Evolutionary conservation across 2,888 invertebrate species (phyloP), one percentile per base, ranked within the genome.

Genomic region (Hymenopus coronatus): DNA sequence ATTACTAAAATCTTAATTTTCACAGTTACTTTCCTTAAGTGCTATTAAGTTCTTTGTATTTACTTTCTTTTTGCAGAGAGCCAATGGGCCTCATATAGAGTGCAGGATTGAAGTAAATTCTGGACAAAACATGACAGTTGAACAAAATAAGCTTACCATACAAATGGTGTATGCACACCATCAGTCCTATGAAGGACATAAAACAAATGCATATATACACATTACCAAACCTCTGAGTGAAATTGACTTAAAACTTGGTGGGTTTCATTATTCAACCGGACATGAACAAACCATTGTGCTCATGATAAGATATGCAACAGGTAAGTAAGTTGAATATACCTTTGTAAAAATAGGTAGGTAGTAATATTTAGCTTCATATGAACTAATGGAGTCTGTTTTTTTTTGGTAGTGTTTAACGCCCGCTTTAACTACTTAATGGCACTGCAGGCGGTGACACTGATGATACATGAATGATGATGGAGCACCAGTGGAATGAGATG

Each of bases 61-160:
- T 12, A 9, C 40, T 83, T 87, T n/a, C 30, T 28, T 92, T 91
- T 93, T 93, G 84, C 94, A 97, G 94, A 96, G 95, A 93, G 95
- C 96, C 1, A 95, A 96, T 91, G 96, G 95, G 27, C 54, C 54
- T 70, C 97, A 97, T 91, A 93, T 96, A 0, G 97, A 97, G 92
- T 93, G 96, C 28, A 95, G 95, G n/a, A 93, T 96, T 83, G 96
- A 96, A 91, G 94, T 97, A 83, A 96, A 96, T 90, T 95, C 96
- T 20, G 96, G 96, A 6, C 95, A 95, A 0, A 94, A 95, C 84
- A 93, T 95, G 28, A 92, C 92, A 89, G 93, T 93, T 84, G 95
- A 95, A 90, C 93, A 94, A 0, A 95, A 96, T 33, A 96, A 96
- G 6, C 95, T 97, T 54, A 93, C 94, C 3, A 92, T 95, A 30